Evolutionary conservation across 92 coral and sea anemone genomes (phyloP).

Genomic region (Phenganax stokvisi): DNA sequence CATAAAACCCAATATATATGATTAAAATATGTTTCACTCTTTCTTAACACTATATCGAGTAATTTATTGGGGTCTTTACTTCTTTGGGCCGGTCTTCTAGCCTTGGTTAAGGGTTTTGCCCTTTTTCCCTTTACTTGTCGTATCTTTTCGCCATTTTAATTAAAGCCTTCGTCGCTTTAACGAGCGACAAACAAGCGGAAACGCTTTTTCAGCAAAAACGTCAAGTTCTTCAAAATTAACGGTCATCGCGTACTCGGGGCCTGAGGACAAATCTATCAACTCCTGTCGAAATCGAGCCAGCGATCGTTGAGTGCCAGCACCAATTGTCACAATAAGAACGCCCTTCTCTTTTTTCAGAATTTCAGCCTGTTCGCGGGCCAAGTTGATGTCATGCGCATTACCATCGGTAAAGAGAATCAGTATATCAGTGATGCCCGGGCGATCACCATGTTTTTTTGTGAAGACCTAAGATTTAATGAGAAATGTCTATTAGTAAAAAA

Average conservation of each 20-base stretch:
- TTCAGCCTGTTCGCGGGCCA: constrained; percentile 9
- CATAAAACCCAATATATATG: background rate
- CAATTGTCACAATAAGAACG: constrained; percentile 11
- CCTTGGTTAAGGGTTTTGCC: background rate
- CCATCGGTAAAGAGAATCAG: constrained; percentile 24
- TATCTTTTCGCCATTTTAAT: background rate
- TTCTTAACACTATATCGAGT: background rate
- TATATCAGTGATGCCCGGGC: constrained; percentile 17
- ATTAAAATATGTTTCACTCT: background rate
- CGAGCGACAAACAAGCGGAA: constrained; percentile 15
- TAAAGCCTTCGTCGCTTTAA: background rate
- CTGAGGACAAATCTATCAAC: constrained; percentile 3
- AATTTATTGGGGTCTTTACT: background rate
- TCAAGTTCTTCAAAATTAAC: constrained; percentile 26
- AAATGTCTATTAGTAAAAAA: background rate
- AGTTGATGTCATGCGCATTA: constrained; percentile 5
- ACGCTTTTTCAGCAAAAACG: constrained; percentile 24
- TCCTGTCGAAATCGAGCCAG: background rate
- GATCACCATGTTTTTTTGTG: constrained; percentile 10
- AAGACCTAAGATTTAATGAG: background rate
- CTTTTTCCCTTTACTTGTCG: background rate
- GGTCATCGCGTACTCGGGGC: constrained; percentile 14
- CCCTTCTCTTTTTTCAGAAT: constrained; percentile 16
- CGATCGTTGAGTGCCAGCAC: background rate
- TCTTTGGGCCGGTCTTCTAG: background rate